Evolutionary conservation across 2,113 vertebrate species (phyloP), one percentile per base, ranked within the genome.

Genomic region (Tylochromis polylepis): DNA sequence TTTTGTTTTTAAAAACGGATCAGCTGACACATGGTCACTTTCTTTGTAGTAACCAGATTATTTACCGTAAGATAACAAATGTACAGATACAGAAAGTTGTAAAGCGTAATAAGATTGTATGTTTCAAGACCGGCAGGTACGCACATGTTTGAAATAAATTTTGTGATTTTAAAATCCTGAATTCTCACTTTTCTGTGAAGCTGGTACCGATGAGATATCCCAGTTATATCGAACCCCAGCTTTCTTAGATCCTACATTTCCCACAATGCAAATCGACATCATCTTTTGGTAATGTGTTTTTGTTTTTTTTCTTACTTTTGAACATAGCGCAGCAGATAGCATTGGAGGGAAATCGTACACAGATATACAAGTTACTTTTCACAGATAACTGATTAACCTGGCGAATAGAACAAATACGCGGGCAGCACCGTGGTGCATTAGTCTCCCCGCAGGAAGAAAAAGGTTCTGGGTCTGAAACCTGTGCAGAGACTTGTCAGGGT

Each of bases 91-190:
- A 49, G 11, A n/a, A 65, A 29, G 67, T 22, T 84, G 31, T 43
- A 41, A 36, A 38, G 27, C 29, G 16, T 82, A 6, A 49, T 81
- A 12, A 10, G 38, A 27, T 22, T 83, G 62, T 41, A 20, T 62
- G 49, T 72, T 51, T 67, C 16, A 16, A 16, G 29, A 22, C 5
- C 9, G 12, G 62, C 16, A 59, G 46, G 70, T 15, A 80, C 77
- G 53, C 51, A 51, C 3, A 59, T 41, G 34, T 60, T 2, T 43
- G 8, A 79, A 89, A 88, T 90, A 84, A 72, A 84, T 9, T 11
- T 60, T 81, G 4, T 38, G 78, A 87, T 85, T 89, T 90, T 59
- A 84, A 83, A 56, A 80, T 67, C 2, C 15, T 24, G 4, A 43
- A 27, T 43, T 60, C 9, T 59, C 1, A 3, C 79, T 4, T 58